Conservation (phyloP, 2,888 invertebrate species). For the Drosophila rubida region DNA sequence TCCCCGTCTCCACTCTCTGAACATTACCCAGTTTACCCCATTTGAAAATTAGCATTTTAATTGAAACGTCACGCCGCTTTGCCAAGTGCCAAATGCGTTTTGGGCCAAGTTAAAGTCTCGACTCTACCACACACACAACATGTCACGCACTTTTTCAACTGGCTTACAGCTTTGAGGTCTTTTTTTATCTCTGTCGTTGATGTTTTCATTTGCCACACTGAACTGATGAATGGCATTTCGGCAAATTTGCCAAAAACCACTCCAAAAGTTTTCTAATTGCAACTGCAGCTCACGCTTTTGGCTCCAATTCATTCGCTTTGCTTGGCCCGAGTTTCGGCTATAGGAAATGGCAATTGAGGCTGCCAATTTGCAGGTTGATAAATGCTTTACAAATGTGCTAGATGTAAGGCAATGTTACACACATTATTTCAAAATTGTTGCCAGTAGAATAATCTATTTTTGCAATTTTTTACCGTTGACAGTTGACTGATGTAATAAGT, state of each 20-base stretch:
- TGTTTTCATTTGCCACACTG: conserved; percentile 59
- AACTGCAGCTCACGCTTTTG: conserved; percentile 37
- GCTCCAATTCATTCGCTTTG: conserved; percentile 21
- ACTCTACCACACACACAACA: conserved; percentile 39
- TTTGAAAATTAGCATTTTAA: conserved; percentile 81
- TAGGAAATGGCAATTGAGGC: conserved; percentile 11
- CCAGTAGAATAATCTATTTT: neutral
- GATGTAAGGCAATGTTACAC: conserved; percentile 22
- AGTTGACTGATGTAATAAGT: too few species aligned
- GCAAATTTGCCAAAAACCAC: conserved; percentile 30
- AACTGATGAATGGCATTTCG: conserved; percentile 67
- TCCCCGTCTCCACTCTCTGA: conserved; percentile 3
- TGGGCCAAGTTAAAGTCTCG: conserved; percentile 25
- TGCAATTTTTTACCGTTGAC: neutral
- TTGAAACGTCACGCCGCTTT: conserved; percentile 80
- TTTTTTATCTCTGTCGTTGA: conserved; percentile 33
- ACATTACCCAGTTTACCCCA: conserved; percentile 12
- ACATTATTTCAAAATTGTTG: conserved; percentile 29
- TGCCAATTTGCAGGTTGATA: conserved; percentile 25
- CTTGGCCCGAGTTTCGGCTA: conserved; percentile 9
- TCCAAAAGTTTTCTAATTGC: conserved; percentile 42
- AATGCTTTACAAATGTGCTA: conserved; percentile 29
- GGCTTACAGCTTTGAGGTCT: conserved; percentile 4
- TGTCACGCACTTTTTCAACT: conserved; percentile 73
- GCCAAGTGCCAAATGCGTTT: conserved; percentile 69